These are phyloP conservation scores for Pluvianellus socialis DNA, from an alignment of 2,113 vertebrate species.

Conservation along the genomic window DNA sequence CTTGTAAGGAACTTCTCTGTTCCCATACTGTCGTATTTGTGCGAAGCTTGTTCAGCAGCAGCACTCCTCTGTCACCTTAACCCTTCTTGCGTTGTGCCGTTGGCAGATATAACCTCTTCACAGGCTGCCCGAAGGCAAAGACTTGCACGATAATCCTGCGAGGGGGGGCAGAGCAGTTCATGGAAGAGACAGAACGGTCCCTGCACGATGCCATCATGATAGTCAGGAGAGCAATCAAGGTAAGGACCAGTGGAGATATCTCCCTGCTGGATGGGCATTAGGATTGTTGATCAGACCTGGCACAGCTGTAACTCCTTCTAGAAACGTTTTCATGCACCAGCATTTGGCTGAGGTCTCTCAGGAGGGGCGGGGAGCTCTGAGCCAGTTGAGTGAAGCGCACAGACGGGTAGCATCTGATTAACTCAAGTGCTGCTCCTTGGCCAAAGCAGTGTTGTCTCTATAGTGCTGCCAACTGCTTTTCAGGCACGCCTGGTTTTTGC, in stretches of 20 bases:
- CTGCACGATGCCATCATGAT: constrained; percentile 99
- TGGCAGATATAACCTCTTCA: constrained; percentile 93
- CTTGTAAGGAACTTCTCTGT: not conserved
- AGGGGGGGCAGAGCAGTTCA: constrained; percentile 95
- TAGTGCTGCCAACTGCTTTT: not conserved
- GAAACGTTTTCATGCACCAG: not conserved
- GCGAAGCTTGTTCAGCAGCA: not conserved
- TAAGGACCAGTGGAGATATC: not conserved
- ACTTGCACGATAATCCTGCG: constrained; percentile 96
- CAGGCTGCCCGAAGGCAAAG: constrained; percentile 92
- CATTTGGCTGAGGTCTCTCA: not conserved
- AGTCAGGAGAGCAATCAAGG: constrained; percentile 95
- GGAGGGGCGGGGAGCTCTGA: not conserved
- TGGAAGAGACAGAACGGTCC: constrained; percentile 96
- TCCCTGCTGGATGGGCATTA: fast-evolving
- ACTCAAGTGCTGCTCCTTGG: not conserved
- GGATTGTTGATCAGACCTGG: not conserved
- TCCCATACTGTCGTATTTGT: fast-evolving
- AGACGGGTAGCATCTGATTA: not conserved
- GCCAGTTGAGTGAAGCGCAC: fast-evolving
- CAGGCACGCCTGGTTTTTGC: not conserved
- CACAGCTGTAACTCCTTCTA: not conserved
- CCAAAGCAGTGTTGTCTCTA: fast-evolving
- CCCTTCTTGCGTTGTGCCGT: not conserved
- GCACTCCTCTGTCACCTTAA: fast-evolving